phyloP scores from a whole-genome alignment of 2,797 vertebrate genomes.

The Paguma larvata region DNA sequence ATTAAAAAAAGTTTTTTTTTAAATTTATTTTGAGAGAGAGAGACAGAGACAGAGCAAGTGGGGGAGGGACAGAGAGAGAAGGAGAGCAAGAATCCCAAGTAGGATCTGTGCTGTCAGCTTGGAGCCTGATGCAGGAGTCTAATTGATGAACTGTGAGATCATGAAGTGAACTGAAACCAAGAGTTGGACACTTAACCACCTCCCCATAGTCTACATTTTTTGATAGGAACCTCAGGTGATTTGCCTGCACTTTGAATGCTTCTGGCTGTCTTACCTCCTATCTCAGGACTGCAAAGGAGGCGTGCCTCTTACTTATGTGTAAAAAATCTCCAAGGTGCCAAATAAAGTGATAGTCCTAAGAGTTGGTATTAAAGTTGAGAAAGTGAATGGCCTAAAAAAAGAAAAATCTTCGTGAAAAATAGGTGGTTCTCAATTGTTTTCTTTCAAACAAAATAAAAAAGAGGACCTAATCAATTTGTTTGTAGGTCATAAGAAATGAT shows the following conservation, averaged over 20 bases:
- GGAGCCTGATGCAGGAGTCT: too few relatives aligned
- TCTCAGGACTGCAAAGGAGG: background rate
- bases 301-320: background rate
- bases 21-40: too few relatives aligned
- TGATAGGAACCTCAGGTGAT: background rate
- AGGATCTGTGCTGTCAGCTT: too few relatives aligned
- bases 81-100: too few relatives aligned
- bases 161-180: too few relatives aligned
- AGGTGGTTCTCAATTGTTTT: background rate
- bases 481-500: background rate
- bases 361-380: background rate
- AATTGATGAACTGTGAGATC: too few relatives aligned
- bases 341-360: background rate
- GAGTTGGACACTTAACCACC: too few relatives aligned
- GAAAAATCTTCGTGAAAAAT: background rate
- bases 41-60: too few relatives aligned
- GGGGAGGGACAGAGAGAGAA: too few relatives aligned
- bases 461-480: background rate
- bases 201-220: background rate
- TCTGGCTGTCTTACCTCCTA: background rate
- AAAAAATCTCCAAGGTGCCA: background rate
- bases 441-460: background rate
- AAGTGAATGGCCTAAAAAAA: background rate
- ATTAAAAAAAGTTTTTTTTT: too few relatives aligned
- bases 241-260: background rate